Evolutionary conservation across 2,113 vertebrate species (phyloP).

Genomic region (Centropus unirufus): DNA sequence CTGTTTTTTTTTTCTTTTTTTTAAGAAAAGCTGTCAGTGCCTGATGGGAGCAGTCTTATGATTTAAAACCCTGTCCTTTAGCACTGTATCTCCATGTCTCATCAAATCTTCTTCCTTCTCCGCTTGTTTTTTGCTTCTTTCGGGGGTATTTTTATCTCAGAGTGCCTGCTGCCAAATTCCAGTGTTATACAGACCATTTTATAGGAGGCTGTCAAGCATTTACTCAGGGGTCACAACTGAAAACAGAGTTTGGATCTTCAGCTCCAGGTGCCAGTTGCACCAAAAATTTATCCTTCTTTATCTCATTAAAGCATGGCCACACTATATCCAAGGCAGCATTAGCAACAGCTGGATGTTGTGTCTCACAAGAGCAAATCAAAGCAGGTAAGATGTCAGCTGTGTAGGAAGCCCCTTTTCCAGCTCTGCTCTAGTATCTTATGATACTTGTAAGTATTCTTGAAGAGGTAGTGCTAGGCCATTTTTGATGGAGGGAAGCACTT

Average conservation of each 20-base stretch:
- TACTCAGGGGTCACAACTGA: neutral
- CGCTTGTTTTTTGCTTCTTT: neutral
- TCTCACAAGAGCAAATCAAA: neutral
- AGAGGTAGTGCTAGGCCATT: accelerated
- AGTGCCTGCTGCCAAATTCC: neutral
- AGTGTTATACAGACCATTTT: neutral
- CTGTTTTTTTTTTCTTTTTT: neutral
- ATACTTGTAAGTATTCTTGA: neutral
- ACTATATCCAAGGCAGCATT: neutral
- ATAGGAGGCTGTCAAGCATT: neutral
- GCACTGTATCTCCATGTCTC: neutral
- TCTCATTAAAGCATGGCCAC: neutral
- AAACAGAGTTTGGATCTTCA: neutral
- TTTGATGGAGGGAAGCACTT: neutral
- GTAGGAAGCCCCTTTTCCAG: neutral
- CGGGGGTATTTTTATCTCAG: neutral
- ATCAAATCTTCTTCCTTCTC: neutral
- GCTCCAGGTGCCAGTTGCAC: neutral
- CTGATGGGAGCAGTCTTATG: neutral
- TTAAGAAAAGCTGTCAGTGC: neutral
- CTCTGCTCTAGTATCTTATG: neutral
- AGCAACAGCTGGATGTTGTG: neutral
- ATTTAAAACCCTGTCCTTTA: neutral
- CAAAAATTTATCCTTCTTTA: neutral
- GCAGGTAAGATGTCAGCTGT: neutral